Base-by-base conservation (phyloP, 2,888 invertebrate genomes). In the Acleris emargana region DNA sequence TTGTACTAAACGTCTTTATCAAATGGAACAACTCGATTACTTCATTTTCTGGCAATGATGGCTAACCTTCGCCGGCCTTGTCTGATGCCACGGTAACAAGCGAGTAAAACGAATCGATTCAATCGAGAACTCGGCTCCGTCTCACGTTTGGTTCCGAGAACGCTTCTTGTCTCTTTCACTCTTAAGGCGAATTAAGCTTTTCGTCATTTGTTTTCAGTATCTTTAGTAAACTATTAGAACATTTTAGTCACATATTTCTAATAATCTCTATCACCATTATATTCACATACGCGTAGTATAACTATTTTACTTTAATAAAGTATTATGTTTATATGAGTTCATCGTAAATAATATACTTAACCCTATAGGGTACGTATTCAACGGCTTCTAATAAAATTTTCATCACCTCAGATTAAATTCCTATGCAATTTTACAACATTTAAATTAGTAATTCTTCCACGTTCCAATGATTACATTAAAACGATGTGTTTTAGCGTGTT, bases 31-130 rank as follows among this genome's bases (percentile, higher is more conserved):
- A 32, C 28, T 54, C 22, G 13, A 49, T 62, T 55, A 55, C 38
- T 62, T 54, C 38, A 62, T 62, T 55, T 53, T 53, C 28, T 61
- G 53, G 25, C 38, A 42, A 62, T 50, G 55, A 55, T 22, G 16
- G 43, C 25, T 50, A 54, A 55, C 55, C 54, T 62, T 57, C 38
- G 50, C 55, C 50, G 62, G 43, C 55, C 62, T 62, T 62, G 62
- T 55, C 43, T 55, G 50, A 25, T n/a, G 42, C 55, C 28, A 20
- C 42, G 28, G 50, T 55, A 50, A 50, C 55, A 28, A 62, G 62
- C 55, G 50, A 62, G 42, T 38, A 50, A 55, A 57, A 43, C 62
- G 55, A 62, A 55, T 62, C 50, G 42, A 62, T 62, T 50, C 17
- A 9, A 32, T 32, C 32, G 32, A 32, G 18, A 50, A n/a, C 16